Conservation (phyloP, 2,888 invertebrate species). For the Andrena haemorrhoa region DNA sequence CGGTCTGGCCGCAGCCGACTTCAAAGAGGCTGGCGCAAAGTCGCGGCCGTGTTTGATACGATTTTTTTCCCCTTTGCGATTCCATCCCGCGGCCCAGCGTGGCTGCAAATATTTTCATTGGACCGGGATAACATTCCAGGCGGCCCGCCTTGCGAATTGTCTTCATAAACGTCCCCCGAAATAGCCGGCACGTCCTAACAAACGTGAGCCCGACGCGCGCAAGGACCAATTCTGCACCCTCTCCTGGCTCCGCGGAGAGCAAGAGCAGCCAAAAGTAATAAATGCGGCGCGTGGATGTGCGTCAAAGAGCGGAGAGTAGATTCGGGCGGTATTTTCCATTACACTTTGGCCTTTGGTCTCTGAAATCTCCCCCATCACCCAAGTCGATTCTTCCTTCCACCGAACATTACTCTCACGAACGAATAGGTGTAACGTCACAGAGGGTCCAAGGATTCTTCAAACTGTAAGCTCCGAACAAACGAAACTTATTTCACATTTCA, state of each 20-base stretch:
- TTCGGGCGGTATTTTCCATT: too few species aligned
- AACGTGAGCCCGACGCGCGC: constrained; percentile 17
- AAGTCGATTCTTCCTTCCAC: too few species aligned
- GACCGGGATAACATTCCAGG: constrained; percentile 6
- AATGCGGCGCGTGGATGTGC: background rate
- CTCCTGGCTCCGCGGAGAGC: background rate
- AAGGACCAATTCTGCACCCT: background rate
- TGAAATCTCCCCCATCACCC: too few species aligned
- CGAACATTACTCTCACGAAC: too few species aligned
- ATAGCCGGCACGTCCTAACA: constrained; percentile 27
- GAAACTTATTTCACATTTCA: too few species aligned
- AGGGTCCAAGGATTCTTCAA: too few species aligned
- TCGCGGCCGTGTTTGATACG: constrained; percentile 19
- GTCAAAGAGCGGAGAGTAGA: background rate
- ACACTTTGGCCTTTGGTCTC: too few species aligned
- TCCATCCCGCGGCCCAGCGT: background rate
- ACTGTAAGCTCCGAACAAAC: too few species aligned
- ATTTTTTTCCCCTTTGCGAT: constrained; percentile 7
- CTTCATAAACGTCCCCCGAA: constrained; percentile 39
- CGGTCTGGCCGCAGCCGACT: constrained; percentile 8
- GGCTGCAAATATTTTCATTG: constrained; percentile 50
- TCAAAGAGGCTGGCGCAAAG: constrained; percentile 46
- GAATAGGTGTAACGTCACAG: too few species aligned
- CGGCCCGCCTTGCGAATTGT: constrained; percentile 36
- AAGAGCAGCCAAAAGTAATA: background rate